These are phyloP conservation scores for Polypterus senegalus DNA, from an alignment of 2,113 vertebrate genomes.

Conservation along the genomic window DNA sequence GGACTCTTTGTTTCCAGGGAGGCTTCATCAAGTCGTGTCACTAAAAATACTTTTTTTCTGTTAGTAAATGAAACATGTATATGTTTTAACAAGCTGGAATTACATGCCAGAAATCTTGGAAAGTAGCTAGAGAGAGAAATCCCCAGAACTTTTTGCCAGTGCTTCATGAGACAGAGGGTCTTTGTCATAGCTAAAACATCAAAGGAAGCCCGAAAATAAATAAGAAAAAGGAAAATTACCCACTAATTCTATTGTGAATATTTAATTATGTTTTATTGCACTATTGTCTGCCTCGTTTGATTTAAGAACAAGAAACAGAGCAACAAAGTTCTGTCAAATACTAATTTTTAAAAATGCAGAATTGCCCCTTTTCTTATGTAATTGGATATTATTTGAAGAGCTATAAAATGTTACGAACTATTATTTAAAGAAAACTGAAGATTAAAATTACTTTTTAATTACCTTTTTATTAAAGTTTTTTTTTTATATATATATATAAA, in stretches of 20 bases:
- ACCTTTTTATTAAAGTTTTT: neutral
- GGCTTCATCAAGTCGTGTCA: conserved; percentile 4
- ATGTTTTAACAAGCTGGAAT: conserved; percentile 8
- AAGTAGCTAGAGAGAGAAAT: neutral
- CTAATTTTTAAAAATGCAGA: too few relatives aligned
- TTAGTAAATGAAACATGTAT: conserved; percentile 9
- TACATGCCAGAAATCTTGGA: neutral
- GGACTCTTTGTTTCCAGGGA: neutral
- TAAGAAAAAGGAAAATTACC: neutral
- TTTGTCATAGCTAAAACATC: neutral
- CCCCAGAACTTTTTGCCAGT: conserved; percentile 3
- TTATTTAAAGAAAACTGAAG: too few relatives aligned
- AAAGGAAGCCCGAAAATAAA: neutral
- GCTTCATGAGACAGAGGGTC: neutral
- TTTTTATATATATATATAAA: too few relatives aligned
- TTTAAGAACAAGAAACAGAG: neutral
- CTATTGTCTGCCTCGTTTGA: neutral
- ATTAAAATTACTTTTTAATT: neutral
- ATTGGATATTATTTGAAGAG: too few relatives aligned
- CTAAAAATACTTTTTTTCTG: conserved; percentile 2
- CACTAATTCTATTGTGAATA: neutral
- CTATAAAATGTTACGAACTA: too few relatives aligned
- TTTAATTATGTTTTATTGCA: neutral
- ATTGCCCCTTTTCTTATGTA: too few relatives aligned
- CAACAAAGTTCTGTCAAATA: neutral